Conservation (phyloP, 2,797 vertebrate species). For the Sibirionetta formosa region DNA sequence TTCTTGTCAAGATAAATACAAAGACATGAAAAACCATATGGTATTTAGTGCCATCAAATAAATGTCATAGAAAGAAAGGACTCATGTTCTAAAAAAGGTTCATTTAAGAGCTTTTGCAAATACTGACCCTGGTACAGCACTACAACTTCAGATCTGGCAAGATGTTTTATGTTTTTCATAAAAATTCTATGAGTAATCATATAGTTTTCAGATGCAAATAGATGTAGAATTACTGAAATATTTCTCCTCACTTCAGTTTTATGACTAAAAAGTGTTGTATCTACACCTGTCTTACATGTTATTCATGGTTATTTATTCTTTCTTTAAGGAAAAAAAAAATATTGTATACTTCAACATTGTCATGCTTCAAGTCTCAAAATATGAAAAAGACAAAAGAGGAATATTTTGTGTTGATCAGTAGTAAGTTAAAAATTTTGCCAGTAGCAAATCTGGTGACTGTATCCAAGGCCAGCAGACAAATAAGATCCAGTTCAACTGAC, state of each 20-base stretch:
- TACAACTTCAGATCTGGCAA: neutral
- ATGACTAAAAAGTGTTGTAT: neutral
- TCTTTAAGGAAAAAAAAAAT: neutral
- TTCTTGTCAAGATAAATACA: neutral
- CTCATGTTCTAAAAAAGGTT: neutral
- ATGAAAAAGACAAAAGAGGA: neutral
- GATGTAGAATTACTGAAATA: neutral
- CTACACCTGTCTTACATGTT: rapidly evolving
- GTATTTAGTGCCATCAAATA: neutral
- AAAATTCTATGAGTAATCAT: neutral
- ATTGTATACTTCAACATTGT: neutral
- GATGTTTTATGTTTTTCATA: neutral
- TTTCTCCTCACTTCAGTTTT: neutral
- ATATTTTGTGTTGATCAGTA: neutral
- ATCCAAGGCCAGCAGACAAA: neutral
- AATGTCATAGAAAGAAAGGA: neutral
- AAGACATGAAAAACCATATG: neutral
- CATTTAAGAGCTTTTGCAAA: neutral
- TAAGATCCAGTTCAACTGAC: neutral
- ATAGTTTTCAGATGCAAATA: neutral
- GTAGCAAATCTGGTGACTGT: neutral
- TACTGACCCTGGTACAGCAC: neutral
- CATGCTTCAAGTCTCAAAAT: neutral
- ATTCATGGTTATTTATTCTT: neutral
- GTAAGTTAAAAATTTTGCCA: neutral